Base-by-base conservation (phyloP, 2,888 invertebrate genomes). In the Ophion ellenae region DNA sequence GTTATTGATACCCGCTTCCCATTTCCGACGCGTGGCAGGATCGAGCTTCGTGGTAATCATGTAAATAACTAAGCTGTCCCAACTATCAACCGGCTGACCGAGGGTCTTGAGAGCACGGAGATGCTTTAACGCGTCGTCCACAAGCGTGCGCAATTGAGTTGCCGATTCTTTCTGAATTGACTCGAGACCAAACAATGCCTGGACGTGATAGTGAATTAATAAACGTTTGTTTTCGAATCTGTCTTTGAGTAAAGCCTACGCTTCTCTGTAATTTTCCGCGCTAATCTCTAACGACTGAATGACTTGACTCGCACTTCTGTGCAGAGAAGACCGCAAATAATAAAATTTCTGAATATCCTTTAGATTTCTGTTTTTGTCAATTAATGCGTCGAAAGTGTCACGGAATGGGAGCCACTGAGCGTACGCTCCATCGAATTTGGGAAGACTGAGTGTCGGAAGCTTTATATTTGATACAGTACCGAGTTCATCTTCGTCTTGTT, bases 341-440 rank as follows among this genome's bases (percentile, higher is more conserved):
- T 88, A 82, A 69, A 88, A 86, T 77, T 88, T 89, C 40, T 88
- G 86, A 63, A 89, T 81, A 17, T 82, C 78, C 17, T 83, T 67
- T 40, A 89, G 36, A 24, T 28, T 47, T 9, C n/a, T 24, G 40
- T 85, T 87, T 2, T 77, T 59, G 59, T 89, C 85, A 40, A 88
- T 86, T 32, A 32, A 32, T 32, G 32, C 32, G 32, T 32, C 32
- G 32, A 32, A 32, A 32, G 32, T 32, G 32, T 32, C 32, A 4
- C 32, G 32, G 32, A 32, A 32, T 32, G 32, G 32, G 4, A 32
- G 32, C 2, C 2, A 89, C 7, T 85, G 64, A 10, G 75, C 87
- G 66, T 84, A 87, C 1, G 69, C 20, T 28, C 89, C 88, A 11
- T 83, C 80, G 64, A 89, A 89, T 61, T 63, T 85, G 2, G 89